Base-by-base conservation (phyloP, 2,797 vertebrate species). In the Prunella strophiata region DNA sequence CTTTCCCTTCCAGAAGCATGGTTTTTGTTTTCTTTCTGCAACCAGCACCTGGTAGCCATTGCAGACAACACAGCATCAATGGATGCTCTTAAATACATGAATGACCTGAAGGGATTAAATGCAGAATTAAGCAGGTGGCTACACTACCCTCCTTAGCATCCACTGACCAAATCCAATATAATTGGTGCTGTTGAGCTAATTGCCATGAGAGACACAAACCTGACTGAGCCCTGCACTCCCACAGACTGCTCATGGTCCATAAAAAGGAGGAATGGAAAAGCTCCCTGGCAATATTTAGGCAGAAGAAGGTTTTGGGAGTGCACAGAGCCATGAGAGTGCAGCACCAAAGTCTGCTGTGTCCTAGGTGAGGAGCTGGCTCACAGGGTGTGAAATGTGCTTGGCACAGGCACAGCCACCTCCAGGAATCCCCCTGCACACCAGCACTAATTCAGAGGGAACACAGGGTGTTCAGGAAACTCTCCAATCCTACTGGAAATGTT, bases 271-370 rank as follows among this genome's bases (percentile, higher is more conserved):
- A 50, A 48, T 7, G 6, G 58, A 48, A 86, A 34, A 91, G 32
- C 65, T 88, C 73, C 27, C 36, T 71, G 65, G 13, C 48, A 52
- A 1, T 14, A 38, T 34, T 45, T 10, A 71, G 55, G 67, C 0
- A 83, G n/a, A 45, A 74, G 30, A 72, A 30, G 20, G 55, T 36
- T 66, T 38, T 61, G 58, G 58, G 11, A 77, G 70, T 48, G 32
- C 2, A 1, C 0, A 5, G 50, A 68, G 57, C 32, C 61, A 55
- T 0, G 0, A 34, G 38, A 68, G 27, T 2, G 0, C 45, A 70
- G 50, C 0, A 0, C 20, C 7, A 3, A 30, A 7, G 13, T 14
- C 57, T 66, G 52, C 25, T 7, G 48, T 66, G 68, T 43, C 52
- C 83, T 43, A 73, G 57, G 63, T 26, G 77, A 77, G 65, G 72